These are phyloP conservation scores for Ptychadena robeensis DNA, from an alignment of 2,797 vertebrate genomes.

Conservation along the genomic window DNA sequence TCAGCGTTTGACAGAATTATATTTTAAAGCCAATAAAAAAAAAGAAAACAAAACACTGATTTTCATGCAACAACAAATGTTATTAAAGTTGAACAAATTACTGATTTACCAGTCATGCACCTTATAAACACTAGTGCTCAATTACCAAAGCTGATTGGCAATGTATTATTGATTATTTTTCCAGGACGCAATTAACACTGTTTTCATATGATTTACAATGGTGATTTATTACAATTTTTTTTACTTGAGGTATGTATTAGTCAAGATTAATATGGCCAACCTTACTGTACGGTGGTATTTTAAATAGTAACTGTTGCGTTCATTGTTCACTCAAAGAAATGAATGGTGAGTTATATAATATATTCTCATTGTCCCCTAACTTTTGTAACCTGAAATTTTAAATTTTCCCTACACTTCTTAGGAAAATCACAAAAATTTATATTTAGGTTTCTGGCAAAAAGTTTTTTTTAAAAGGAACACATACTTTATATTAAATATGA, in stretches of 20 bases:
- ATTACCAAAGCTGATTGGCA: slow-evolving; percentile 22
- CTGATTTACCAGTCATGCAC: slow-evolving; percentile 22
- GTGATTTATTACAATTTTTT: background rate
- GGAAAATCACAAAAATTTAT: too few species aligned
- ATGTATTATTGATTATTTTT: slow-evolving; percentile 19
- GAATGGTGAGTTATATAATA: too few species aligned
- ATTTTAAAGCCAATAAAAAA: slow-evolving; percentile 33
- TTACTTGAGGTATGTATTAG: background rate
- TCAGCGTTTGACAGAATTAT: slow-evolving; percentile 17
- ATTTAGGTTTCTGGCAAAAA: too few species aligned
- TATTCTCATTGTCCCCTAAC: too few species aligned
- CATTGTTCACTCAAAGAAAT: background rate
- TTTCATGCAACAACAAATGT: slow-evolving; percentile 24
- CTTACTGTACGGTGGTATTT: background rate
- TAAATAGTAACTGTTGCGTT: background rate
- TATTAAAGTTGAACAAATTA: slow-evolving; percentile 45
- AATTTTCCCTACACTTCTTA: too few species aligned
- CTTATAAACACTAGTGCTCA: slow-evolving; percentile 33
- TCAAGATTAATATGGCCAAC: background rate
- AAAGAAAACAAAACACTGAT: slow-evolving; percentile 12
- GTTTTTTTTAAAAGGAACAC: too few species aligned
- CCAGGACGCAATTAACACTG: background rate
- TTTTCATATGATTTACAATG: background rate
- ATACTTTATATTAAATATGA: too few species aligned
- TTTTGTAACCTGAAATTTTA: too few species aligned